These are phyloP conservation scores for Sebastes wilsoni DNA, from an alignment of 2,797 vertebrate species.

Conservation along the genomic window DNA sequence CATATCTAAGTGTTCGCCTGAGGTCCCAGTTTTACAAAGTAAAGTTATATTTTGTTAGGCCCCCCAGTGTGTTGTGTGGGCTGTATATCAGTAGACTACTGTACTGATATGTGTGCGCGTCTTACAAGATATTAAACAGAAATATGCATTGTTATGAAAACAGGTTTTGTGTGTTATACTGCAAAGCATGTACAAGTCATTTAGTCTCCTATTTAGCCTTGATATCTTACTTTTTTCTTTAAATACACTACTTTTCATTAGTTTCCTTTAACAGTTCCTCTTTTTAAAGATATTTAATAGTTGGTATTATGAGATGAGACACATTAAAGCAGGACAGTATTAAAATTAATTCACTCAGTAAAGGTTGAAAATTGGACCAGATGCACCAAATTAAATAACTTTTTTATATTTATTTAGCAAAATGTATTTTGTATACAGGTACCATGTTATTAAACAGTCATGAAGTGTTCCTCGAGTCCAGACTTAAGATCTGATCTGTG, in stretches of 20 bases:
- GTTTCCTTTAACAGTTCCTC: neutral
- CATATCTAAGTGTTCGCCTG: constrained; percentile 7
- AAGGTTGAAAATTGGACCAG: neutral
- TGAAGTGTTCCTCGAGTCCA: neutral
- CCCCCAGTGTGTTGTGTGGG: constrained; percentile 13
- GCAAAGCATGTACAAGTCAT: neutral
- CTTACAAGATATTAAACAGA: constrained; percentile 5
- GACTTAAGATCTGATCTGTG: neutral
- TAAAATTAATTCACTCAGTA: neutral
- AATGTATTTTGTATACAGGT: neutral
- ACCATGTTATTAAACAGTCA: neutral
- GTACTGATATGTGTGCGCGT: neutral
- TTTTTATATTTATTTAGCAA: neutral
- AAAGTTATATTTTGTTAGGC: constrained; percentile 25
- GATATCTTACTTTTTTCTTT: neutral
- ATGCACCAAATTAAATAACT: neutral
- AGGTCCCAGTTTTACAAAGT: constrained; percentile 26
- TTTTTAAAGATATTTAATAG: neutral
- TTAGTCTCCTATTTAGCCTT: neutral
- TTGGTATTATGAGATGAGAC: neutral
- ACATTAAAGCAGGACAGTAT: neutral
- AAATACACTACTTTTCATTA: neutral
- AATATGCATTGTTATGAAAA: constrained; percentile 1
- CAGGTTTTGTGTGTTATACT: neutral
- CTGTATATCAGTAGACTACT: neutral